Evolutionary conservation across 53 echinoderm and acorn worm species (phyloP), one percentile per base, ranked within the genome.

Genomic region (Holothuria leucospilota): DNA sequence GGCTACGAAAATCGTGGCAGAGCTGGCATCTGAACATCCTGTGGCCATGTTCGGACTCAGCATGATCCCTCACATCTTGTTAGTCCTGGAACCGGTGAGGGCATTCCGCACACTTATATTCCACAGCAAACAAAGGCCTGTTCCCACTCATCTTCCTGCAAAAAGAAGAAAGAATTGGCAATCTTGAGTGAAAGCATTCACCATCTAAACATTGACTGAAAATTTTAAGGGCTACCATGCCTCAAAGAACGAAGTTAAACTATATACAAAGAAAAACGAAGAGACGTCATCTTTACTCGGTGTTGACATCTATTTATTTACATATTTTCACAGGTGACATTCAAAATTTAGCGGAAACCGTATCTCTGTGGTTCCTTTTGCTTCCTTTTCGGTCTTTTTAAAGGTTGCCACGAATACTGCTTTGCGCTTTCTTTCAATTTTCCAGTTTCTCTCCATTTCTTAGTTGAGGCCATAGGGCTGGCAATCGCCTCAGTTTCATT

Each of bases 301-400:
- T 0, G 12, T 3, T 71, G 13, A 8, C 39, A 39, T 71, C 29
- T n/a, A 15, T 69, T 24, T 71, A 71, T 71, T 71, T 34, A 39
- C 71, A 13, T 4, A 39, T 71, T 12, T 39, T 38, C 39, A 71
- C 6, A 14, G 6, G 14, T 21, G 4, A 21, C 34, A 23, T 8
- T 71, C 6, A 9, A 40, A 2, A n/a, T n/a, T n/a, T 71, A 29
- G 12, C 21, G 30, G 39, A 71, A 71, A 14, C 71, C 71, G 14
- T 71, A 71, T 39, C 39, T 71, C 71, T 34, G 71, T 12, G 71
- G 71, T 13, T 34, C 71, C 71, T 42, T 71, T 15, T 13, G 39
- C 4, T 71, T 34, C n/a, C 71, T 71, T 15, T 9, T 40, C 0
- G 71, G 71, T 0, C 71, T 42, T 42, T n/a, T n/a, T n/a, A n/a